Base-by-base conservation (phyloP, 2,888 invertebrate genomes). In the Desoria tigrina region DNA sequence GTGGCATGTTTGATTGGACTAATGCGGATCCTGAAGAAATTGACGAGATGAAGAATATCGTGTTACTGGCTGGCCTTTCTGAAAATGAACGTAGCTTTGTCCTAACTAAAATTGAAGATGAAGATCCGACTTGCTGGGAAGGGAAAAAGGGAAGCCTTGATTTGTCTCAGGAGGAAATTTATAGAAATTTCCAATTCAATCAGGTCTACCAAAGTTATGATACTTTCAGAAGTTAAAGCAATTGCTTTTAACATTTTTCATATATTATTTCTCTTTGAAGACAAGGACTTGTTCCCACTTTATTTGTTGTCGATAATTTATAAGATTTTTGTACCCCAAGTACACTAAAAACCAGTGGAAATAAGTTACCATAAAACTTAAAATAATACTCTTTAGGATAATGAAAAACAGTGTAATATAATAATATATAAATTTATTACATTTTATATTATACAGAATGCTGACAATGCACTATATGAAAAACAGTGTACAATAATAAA, bases 111-210 rank as follows among this genome's bases (percentile, higher is more conserved):
- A 1, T 21, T 16, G 28, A 32, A n/a, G 62, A 50, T 23, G 42
- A 18, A 32, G 59, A 50, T 7, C 7, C 6, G 16, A 7, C 21
- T 14, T 9, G 18, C 2, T 68, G 65, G 68, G 23, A 37, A 39
- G 59, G 59, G 1, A 55, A 18, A 14, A 64, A 68, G 37, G 32
- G 61, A 0, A n/a, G 21, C 14, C 37, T 45, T 18, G 32, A 42
- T 1, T 14, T 11, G 7, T 55, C 21, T 2, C 42, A 58, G n/a
- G 27, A 58, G n/a, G 23, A 56, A 28, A 28, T 65, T 39, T 63
- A 65, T 39, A 7, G 32, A 1, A 62, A 65, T 18, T 60, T 68
- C 21, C 54, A 60, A 11, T 68, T 56, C 24, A 58, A 65, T 39
- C 60, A 54, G 42, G 24, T 68, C 11, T 65, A 63, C 32, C 49